Evolutionary conservation across 2,113 vertebrate species (phyloP), one percentile per base, ranked within the genome.

Genomic region (Atrichornis clamosus): DNA sequence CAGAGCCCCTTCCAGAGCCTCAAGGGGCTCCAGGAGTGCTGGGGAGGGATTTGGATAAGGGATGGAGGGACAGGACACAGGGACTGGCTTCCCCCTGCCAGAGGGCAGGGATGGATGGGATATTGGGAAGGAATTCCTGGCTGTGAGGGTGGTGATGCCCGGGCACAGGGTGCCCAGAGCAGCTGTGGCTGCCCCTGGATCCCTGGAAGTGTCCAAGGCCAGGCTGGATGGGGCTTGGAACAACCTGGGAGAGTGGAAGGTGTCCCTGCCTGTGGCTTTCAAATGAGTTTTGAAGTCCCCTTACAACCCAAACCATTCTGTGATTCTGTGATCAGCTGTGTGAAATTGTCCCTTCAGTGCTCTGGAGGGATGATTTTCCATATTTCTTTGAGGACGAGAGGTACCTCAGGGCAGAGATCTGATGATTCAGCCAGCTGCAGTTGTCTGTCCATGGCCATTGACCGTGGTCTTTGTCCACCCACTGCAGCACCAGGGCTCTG

Each of bases 221-320:
- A 56, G n/a, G 24, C 0, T 69, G 63, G 62, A 26, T 2, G 12
- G 21, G 16, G 16, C 26, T 37, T 5, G 6, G 58, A 47, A 30
- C n/a, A 30, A 0, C 49, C 56, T 80, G 46, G 30, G 24, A 2
- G 1, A 4, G 20, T 39, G 50, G 20, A 0, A 46, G 6, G 2
- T n/a, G 65, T 46, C 50, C 7, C 8, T 65, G 58, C 23, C 5
- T 1, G 0, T 26, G 4, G 49, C 19, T 64, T 56, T 39, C 37
- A 64, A 28, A 15, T 28, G 19, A 41, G 5, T 41, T 74, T 74
- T 74, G 19, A 47, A 17, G 7, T 55, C 26, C 20, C 20, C 6
- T 74, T 55, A n/a, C 32, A 37, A 2, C 22, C 7, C 15, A 55
- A 21, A 5, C 5, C 26, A 9, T 17, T 8, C n/a, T 7, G 0